Evolutionary conservation across 2,888 invertebrate species (phyloP), one percentile per base, ranked within the genome.

Genomic region (Baronia brevicornis): DNA sequence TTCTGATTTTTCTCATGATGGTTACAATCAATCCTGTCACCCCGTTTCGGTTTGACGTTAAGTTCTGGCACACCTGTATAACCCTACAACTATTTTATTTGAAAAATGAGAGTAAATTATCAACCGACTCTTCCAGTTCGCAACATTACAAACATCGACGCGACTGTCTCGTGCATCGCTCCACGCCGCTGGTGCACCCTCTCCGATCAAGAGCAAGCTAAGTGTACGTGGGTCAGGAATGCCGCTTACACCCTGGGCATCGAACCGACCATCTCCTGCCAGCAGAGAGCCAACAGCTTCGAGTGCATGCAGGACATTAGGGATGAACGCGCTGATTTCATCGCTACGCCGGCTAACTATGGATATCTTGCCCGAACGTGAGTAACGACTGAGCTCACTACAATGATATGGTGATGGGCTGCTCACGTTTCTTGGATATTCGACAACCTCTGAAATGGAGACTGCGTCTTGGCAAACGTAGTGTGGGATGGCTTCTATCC

Each of bases 351-450:
- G 8, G 87, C 90, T 0, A 88, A 90, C 51, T 88, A 87, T 37
- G 90, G 90, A 35, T 88, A 85, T 43, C 48, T 89, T 10, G 89
- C 89, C 1, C 82, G 89, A 58, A 75, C 79, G 90, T 90, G 54
- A 84, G 86, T 80, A n/a, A 24, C 5, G 4, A 17, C 17, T 17
- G 6, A 5, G 6, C 17, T 17, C 5, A 17, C 17, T 5, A 6
- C 17, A 17, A 6, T 6, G n/a, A n/a, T n/a, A n/a, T n/a, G n/a
- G n/a, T n/a, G n/a, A n/a, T n/a, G n/a, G n/a, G n/a, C n/a, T n/a
- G n/a, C n/a, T n/a, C n/a, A n/a, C n/a, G n/a, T n/a, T n/a, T n/a
- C n/a, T n/a, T n/a, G n/a, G n/a, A n/a, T n/a, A n/a, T n/a, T n/a
- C n/a, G n/a, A n/a, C n/a, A n/a, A n/a, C n/a, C n/a, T n/a, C n/a